These are phyloP conservation scores for Bombyx huttoni DNA, from an alignment of 2,888 invertebrate genomes.

Conservation along the genomic window DNA sequence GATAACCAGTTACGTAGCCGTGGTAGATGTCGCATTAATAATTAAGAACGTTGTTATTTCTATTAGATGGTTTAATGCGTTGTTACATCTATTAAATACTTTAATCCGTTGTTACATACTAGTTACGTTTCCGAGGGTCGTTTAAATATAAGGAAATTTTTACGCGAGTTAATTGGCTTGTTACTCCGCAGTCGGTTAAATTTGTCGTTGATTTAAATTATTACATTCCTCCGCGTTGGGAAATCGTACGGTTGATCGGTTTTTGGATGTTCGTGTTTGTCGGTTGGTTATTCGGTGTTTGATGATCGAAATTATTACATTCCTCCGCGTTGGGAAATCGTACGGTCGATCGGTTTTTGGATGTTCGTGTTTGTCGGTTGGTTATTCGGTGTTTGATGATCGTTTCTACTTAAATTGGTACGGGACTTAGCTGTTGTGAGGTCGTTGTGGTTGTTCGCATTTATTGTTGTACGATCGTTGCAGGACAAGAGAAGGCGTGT, in stretches of 20 bases:
- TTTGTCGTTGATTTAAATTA: background rate
- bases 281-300: background rate
- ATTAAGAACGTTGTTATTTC: background rate
- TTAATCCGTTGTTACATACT: background rate
- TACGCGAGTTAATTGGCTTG: background rate
- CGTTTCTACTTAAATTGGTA: too few relatives aligned
- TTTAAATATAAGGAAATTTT: background rate
- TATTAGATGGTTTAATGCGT: background rate
- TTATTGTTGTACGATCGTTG: background rate
- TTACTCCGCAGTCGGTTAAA: background rate
- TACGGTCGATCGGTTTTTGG: background rate
- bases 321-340: background rate
- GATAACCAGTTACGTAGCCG: background rate
- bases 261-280: background rate
- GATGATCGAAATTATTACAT: background rate
- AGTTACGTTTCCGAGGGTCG: background rate
- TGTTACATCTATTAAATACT: background rate
- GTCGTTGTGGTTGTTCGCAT: background rate
- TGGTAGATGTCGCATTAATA: background rate
- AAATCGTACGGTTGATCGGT: background rate
- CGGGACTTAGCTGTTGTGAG: too few relatives aligned
- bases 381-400: background rate
- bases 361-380: background rate
- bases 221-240: background rate
- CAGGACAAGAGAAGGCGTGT: background rate